These are phyloP conservation scores for Chaetodon trifascialis DNA, from an alignment of 2,113 vertebrate genomes.

Conservation along the genomic window DNA sequence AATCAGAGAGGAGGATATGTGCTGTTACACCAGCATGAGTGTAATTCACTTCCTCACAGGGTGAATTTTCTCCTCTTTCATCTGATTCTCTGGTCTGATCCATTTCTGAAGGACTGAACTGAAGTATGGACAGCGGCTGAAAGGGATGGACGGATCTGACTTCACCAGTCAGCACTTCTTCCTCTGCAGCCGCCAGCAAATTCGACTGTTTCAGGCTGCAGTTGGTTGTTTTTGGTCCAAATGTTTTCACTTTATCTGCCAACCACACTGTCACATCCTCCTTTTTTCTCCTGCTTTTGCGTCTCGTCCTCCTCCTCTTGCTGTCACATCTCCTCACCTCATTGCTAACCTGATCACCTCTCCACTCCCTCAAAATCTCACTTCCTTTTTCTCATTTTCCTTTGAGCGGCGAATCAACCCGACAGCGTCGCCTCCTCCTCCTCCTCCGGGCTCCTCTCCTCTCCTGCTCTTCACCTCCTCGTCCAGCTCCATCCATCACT, in stretches of 20 bases:
- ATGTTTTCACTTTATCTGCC: neutral
- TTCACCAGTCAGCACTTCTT: neutral
- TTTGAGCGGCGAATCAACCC: constrained; percentile 23
- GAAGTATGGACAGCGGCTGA: neutral
- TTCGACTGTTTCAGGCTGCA: neutral
- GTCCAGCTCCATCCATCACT: constrained; percentile 38
- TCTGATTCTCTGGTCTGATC: constrained; percentile 12
- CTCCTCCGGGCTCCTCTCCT: neutral
- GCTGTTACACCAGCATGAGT: neutral
- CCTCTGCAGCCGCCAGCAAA: neutral
- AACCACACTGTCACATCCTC: neutral
- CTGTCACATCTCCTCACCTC: constrained; percentile 26
- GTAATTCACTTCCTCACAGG: neutral
- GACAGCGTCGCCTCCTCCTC: constrained; percentile 46
- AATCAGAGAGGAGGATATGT: neutral
- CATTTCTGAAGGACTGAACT: neutral
- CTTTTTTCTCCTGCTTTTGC: neutral
- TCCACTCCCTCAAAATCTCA: constrained; percentile 38
- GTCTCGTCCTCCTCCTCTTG: neutral
- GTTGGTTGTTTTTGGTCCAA: neutral
- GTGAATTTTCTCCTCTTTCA: constrained; percentile 6
- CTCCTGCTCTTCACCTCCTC: constrained; percentile 15
- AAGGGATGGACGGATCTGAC: neutral
- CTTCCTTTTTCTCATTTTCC: constrained; percentile 24
- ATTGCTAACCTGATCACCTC: constrained; percentile 14